phyloP scores from a whole-genome alignment of 2,113 vertebrate genomes.

The Mustelus asterias region DNA sequence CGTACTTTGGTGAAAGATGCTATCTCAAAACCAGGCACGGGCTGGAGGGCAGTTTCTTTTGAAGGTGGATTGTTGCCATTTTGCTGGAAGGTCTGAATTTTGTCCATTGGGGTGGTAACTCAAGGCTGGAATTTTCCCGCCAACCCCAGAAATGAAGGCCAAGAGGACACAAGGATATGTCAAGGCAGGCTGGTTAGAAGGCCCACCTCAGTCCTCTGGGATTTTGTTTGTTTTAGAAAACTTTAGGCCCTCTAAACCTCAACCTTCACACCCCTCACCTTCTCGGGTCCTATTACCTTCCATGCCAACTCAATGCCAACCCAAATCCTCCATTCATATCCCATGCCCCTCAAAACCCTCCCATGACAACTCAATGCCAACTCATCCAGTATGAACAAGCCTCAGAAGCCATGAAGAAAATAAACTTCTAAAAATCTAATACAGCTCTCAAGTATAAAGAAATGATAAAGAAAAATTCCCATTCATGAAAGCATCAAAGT shows the following conservation, averaged over 20 bases:
- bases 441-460: background rate
- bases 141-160: background rate
- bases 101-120: background rate
- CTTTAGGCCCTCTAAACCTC: no score
- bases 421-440: background rate
- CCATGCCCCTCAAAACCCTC: no score
- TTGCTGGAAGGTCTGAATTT: background rate
- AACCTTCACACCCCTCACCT: no score
- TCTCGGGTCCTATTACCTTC: background rate
- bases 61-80: background rate
- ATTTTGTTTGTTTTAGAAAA: background rate
- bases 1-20: background rate
- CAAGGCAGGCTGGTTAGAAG: background rate
- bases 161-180: background rate
- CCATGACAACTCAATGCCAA: no score
- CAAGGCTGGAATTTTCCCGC: background rate
- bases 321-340: no score
- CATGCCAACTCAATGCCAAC: no score
- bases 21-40: background rate
- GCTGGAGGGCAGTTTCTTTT: background rate
- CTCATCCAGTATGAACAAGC: background rate
- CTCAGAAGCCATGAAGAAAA: background rate
- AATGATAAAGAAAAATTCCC: background rate
- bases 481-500: background rate
- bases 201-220: background rate